Percentiles rank a stretch among this genome's conserved stretches.
Conservation (phyloP, 2,888 invertebrate genomes). For the Aspidiotus rigidus region DNA sequence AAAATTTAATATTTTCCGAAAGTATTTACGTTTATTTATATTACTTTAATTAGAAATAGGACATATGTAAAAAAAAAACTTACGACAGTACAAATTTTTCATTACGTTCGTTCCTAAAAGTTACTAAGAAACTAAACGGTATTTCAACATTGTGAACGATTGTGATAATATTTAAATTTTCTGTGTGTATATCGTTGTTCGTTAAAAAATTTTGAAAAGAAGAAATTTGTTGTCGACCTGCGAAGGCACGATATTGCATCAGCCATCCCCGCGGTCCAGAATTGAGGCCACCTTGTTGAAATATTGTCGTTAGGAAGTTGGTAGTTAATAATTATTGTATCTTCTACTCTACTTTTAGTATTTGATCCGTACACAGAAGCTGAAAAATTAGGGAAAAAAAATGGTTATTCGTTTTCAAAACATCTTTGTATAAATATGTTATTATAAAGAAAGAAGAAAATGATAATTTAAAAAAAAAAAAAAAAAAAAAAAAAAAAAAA, state of each 20-base stretch:
- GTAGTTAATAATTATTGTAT: neutral
- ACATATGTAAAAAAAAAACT: neutral
- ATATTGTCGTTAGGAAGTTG: neutral
- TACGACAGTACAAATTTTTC: slow-evolving; percentile 24
- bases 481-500: slow-evolving; percentile 12
- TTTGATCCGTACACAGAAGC: no score
- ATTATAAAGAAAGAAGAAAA: neutral
- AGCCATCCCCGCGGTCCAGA: no score
- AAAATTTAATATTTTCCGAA: neutral
- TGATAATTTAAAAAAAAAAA: slow-evolving; percentile 12
- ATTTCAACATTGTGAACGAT: slow-evolving; percentile 27
- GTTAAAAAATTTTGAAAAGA: slow-evolving; percentile 18
- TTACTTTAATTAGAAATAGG: no score
- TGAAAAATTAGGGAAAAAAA: neutral
- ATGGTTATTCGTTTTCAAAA: neutral
- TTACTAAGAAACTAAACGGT: slow-evolving; percentile 21
- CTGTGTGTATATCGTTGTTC: slow-evolving; percentile 22
- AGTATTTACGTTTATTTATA: slow-evolving; percentile 1
- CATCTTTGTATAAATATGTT: neutral
- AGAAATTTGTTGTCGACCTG: neutral
- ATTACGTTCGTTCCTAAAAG: slow-evolving; percentile 29
- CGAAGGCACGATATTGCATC: no score
- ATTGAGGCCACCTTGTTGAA: neutral
- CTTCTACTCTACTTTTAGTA: no score
- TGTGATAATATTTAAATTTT: slow-evolving; percentile 28